phyloP scores from a whole-genome alignment of 2,888 invertebrate genomes.

The Ichneumoninae sp. region DNA sequence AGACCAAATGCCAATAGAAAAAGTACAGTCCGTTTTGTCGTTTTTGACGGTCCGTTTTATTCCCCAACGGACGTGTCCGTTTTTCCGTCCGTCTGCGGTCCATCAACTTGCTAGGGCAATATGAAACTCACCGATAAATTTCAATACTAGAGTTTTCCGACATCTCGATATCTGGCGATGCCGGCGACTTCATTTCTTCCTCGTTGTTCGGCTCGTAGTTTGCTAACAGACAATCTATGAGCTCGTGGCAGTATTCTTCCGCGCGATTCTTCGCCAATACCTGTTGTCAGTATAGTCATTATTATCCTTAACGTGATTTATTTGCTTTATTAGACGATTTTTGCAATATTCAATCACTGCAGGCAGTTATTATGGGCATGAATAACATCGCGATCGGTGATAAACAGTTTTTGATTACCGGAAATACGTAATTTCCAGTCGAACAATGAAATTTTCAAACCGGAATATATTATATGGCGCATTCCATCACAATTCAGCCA shows the following conservation, averaged over 20 bases:
- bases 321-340: conserved; percentile 13
- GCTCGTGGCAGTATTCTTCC: conserved; percentile 89
- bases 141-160: conserved; percentile 90
- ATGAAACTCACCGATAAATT: conserved; percentile 88
- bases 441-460: too few relatives aligned
- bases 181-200: conserved; percentile 82
- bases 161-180: conserved; percentile 84
- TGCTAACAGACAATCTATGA: conserved; percentile 89
- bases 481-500: too few relatives aligned
- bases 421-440: too few relatives aligned
- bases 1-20: too few relatives aligned
- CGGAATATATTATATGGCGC: too few relatives aligned
- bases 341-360: not conserved
- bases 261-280: conserved; percentile 88
- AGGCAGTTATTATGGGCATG: not conserved
- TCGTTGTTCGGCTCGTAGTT: conserved; percentile 87
- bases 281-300: conserved; percentile 77
- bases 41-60: too few relatives aligned
- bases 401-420: too few relatives aligned
- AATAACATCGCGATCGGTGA: not conserved
- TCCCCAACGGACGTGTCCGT: too few relatives aligned
- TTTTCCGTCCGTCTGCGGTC: too few relatives aligned
- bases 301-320: not conserved
- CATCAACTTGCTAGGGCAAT: not conserved
- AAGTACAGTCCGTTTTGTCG: too few relatives aligned